Conservation (phyloP, 2,888 invertebrate species). For the Drosophila picticornis region DNA sequence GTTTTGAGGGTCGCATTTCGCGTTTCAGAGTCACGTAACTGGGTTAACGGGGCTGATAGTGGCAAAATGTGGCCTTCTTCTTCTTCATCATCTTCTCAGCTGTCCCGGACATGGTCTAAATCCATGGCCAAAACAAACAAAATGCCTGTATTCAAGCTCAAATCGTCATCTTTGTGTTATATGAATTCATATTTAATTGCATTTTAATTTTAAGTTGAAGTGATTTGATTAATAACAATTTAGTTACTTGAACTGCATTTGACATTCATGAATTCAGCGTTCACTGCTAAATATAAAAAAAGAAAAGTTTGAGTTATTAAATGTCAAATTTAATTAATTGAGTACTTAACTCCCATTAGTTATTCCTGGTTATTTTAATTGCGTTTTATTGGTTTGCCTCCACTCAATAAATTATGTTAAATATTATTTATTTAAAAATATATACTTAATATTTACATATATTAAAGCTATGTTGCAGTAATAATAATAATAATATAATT, state of each 20-base stretch:
- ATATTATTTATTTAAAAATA: neutral
- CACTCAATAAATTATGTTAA: neutral
- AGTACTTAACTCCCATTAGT: neutral
- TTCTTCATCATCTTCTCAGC: constrained; percentile 9
- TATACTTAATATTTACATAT: neutral
- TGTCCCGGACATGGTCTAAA: constrained; percentile 46
- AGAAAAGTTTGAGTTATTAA: neutral
- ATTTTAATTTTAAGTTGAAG: neutral
- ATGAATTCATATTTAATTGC: neutral
- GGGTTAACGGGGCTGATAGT: constrained; percentile 59
- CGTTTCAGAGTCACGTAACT: constrained; percentile 75
- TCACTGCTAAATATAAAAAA: too few relatives aligned
- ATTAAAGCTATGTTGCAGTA: neutral
- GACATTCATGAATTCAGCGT: neutral
- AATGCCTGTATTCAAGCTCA: constrained; percentile 5
- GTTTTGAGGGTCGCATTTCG: constrained; percentile 76
- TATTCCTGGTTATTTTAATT: neutral
- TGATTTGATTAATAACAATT: neutral
- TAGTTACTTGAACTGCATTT: neutral
- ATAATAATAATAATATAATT: too few relatives aligned
- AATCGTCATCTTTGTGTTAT: neutral
- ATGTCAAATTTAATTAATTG: neutral
- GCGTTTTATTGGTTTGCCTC: too few relatives aligned
- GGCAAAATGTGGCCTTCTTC: constrained; percentile 53
- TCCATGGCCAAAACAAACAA: constrained; percentile 20